phyloP scores from a whole-genome alignment of 2,888 invertebrate genomes.

The Myopa tessellatipennis region DNA sequence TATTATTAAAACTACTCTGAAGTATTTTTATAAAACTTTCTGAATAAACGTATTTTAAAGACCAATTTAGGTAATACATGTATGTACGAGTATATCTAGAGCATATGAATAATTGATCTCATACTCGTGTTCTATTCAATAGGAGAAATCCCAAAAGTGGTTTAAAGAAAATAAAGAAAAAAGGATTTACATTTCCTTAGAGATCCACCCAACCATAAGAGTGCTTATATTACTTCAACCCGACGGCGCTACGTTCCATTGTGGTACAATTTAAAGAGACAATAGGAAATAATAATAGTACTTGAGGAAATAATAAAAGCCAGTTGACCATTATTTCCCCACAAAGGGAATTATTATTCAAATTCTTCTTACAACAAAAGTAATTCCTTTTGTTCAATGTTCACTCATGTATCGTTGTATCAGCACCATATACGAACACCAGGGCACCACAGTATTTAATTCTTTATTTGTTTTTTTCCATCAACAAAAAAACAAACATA shows the following conservation, averaged over 20 bases:
- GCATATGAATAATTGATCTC: neutral
- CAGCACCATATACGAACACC: too few species aligned
- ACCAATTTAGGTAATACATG: too few species aligned
- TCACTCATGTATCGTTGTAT: too few species aligned
- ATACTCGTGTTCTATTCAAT: neutral
- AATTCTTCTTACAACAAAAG: neutral
- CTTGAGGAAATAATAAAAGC: constrained; percentile 33
- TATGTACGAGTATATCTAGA: too few species aligned
- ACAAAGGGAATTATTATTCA: constrained; percentile 7
- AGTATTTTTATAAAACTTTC: too few species aligned
- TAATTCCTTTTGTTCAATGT: neutral
- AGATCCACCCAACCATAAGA: too few species aligned
- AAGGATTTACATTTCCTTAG: neutral
- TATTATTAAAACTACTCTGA: too few species aligned
- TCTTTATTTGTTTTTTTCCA: too few species aligned
- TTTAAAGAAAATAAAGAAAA: neutral
- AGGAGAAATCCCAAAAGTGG: neutral
- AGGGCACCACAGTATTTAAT: too few species aligned
- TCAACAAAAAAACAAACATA: too few species aligned
- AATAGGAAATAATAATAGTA: constrained; percentile 6
- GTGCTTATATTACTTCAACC: too few species aligned
- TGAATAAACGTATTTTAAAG: too few species aligned
- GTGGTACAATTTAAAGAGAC: constrained; percentile 4
- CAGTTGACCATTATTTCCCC: constrained; percentile 13
- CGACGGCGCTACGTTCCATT: constrained; percentile 18